Conservation (phyloP, 2,888 invertebrate genomes). For the Lymantria monacha region DNA sequence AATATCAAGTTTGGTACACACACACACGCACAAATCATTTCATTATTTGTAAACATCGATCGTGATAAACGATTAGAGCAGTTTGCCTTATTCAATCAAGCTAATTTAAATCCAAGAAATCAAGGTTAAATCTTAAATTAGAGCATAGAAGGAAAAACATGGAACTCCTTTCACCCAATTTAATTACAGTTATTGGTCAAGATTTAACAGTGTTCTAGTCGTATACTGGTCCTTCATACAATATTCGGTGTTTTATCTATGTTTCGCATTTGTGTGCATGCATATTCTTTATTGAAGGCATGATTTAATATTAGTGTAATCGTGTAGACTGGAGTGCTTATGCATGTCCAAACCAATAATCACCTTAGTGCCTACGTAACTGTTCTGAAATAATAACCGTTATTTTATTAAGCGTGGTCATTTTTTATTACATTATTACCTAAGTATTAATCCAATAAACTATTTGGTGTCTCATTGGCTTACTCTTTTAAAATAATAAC, state of each 20-base stretch:
- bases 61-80: constrained; percentile 1
- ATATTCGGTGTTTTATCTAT: constrained; percentile 39
- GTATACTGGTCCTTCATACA: constrained; percentile 27
- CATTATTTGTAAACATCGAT: constrained; percentile 12
- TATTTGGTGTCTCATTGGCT: neutral
- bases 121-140: constrained; percentile 57
- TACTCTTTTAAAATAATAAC: too few species aligned
- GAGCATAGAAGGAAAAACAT: constrained; percentile 36
- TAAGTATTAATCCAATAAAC: constrained; percentile 1
- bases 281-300: constrained; percentile 45
- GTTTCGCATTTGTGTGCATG: constrained; percentile 58
- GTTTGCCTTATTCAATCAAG: constrained; percentile 6
- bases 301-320: constrained; percentile 42
- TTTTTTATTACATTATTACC: constrained; percentile 9
- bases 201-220: constrained; percentile 11
- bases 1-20: too few species aligned
- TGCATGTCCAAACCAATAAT: constrained; percentile 29
- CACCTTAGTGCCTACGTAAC: constrained; percentile 14
- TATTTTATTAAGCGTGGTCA: constrained; percentile 7
- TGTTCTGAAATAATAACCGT: constrained; percentile 14
- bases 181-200: constrained; percentile 24
- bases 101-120: constrained; percentile 38
- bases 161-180: constrained; percentile 51
- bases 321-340: constrained; percentile 38
- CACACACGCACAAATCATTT: neutral